Evolutionary conservation across 1,140 invertebrate genomes (phyloP).

Genomic region (Schlechtendalia chinensis): DNA sequence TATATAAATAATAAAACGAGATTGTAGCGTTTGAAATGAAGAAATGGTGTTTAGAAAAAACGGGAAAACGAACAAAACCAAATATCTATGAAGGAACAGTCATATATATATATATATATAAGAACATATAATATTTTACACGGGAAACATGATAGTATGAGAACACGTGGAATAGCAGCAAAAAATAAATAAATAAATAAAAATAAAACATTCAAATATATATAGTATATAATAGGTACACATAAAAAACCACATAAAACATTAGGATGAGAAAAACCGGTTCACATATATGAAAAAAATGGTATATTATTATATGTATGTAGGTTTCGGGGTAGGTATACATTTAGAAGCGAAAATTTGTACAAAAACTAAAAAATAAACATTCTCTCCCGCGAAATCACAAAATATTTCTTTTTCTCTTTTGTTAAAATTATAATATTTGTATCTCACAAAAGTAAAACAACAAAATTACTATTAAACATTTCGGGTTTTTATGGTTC

Average conservation of each 20-base stretch:
- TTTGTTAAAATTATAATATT: constrained; percentile 3
- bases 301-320: background rate
- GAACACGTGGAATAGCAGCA: constrained; percentile 30
- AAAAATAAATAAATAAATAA: no score
- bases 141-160: constrained; percentile 1
- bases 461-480: no score
- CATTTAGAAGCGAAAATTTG: constrained; percentile 36
- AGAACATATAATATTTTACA: constrained; percentile 34
- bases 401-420: no score
- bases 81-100: background rate
- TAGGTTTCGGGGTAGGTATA: background rate
- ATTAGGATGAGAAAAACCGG: constrained; percentile 18
- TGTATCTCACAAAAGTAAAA: no score
- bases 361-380: background rate
- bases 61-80: no score
- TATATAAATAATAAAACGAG: background rate
- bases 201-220: constrained; percentile 27
- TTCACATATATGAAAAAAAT: constrained; percentile 24
- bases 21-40: constrained; percentile 25
- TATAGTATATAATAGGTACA: background rate
- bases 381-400: constrained; percentile 19
- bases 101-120: no score
- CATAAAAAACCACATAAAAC: constrained; percentile 43
- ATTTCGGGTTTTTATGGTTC: constrained; percentile 1
- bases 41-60: background rate